These are phyloP conservation scores for Yponomeuta evonymella DNA, from an alignment of 2,888 invertebrate genomes.

Conservation along the genomic window DNA sequence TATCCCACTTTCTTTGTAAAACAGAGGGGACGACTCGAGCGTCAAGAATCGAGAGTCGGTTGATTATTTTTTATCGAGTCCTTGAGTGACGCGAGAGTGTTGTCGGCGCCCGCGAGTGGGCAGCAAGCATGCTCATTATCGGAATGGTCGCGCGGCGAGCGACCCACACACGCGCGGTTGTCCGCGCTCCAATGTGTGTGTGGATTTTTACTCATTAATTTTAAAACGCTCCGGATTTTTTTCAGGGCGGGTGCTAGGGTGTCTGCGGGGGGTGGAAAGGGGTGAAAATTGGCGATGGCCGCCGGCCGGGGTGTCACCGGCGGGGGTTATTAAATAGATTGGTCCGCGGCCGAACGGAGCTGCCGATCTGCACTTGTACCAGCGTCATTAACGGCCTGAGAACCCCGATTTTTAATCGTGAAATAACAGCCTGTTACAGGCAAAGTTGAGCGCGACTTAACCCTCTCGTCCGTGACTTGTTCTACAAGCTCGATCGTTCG, in stretches of 20 bases:
- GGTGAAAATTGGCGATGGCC: constrained; percentile 74
- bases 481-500: constrained; percentile 52
- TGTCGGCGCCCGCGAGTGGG: constrained; percentile 7
- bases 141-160: constrained; percentile 38
- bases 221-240: constrained; percentile 78
- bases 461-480: constrained; percentile 52
- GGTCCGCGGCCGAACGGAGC: constrained; percentile 77
- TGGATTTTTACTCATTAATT: constrained; percentile 78
- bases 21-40: too few species aligned
- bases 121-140: constrained; percentile 32
- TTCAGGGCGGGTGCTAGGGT: constrained; percentile 74
- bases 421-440: constrained; percentile 76
- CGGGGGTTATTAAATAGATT: constrained; percentile 78
- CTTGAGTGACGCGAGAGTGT: background rate
- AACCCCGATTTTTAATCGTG: constrained; percentile 72
- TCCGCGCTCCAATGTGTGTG: constrained; percentile 63
- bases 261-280: constrained; percentile 47
- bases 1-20: too few species aligned
- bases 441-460: constrained; percentile 68
- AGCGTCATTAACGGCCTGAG: constrained; percentile 76
- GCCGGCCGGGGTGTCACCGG: constrained; percentile 75
- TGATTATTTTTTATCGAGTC: background rate
- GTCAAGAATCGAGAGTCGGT: too few species aligned
- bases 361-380: constrained; percentile 76
- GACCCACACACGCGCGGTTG: constrained; percentile 52